A percentile compares a stretch with the other conserved stretches of the same genome.
phyloP scores from a whole-genome alignment of 2,113 vertebrate species.

The Podarcis cretensis region DNA sequence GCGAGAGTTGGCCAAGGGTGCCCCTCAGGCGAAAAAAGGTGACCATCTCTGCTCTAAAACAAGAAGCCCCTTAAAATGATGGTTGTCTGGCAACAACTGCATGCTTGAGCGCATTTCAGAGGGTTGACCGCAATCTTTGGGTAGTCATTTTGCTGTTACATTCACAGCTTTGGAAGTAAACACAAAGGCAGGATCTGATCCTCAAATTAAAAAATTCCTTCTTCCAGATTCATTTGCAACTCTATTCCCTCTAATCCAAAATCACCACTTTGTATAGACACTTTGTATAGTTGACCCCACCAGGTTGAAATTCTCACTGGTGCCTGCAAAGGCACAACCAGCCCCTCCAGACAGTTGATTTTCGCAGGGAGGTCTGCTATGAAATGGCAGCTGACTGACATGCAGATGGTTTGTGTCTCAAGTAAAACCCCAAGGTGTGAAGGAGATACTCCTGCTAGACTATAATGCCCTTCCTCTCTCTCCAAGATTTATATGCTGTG shows the following conservation, averaged over 20 bases:
- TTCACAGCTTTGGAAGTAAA: background rate
- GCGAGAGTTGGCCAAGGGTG: no score
- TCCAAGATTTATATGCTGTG: slow-evolving; percentile 35
- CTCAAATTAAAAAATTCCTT: background rate
- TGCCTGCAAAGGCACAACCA: rapidly evolving
- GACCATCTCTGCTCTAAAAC: no score
- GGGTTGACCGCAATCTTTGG: no score
- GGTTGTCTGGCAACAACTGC: background rate
- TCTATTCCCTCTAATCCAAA: background rate
- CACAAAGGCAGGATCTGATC: slow-evolving; percentile 2
- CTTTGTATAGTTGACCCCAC: background rate
- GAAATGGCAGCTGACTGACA: slow-evolving; percentile 37
- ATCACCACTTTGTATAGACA: background rate
- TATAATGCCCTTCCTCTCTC: slow-evolving; percentile 21
- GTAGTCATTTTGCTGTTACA: background rate
- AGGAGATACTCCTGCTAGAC: slow-evolving; percentile 59
- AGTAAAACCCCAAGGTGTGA: slow-evolving; percentile 48
- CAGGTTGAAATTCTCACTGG: background rate
- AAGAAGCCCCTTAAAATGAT: background rate
- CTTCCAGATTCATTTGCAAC: background rate
- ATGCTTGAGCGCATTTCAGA: background rate
- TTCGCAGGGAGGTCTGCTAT: slow-evolving; percentile 33
- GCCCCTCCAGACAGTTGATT: slow-evolving; percentile 30
- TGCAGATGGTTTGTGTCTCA: slow-evolving; percentile 60
- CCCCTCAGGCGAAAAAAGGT: no score